Base-by-base conservation (phyloP, 1,140 invertebrate species). In the Magallana ariakensis region DNA sequence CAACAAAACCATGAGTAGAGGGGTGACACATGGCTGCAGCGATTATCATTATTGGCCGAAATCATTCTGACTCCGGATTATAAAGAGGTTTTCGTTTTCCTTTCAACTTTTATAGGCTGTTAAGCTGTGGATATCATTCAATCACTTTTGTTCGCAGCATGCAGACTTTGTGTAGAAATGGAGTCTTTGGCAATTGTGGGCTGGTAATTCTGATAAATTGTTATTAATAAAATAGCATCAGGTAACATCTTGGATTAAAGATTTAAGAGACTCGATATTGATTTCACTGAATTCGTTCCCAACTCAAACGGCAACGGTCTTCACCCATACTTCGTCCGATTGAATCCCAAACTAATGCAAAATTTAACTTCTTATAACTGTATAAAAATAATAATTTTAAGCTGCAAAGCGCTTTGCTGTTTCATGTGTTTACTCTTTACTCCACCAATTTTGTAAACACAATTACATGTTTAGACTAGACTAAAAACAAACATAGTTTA, bases 161-260 rank as follows among this genome's bases (percentile, higher is more conserved):
- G 66, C 33, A 75, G 19, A 75, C 66, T 26, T 26, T 26, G 66
- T 75, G 22, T 26, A 26, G 33, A 75, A 13, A 75, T 75, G 66
- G 66, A 75, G 66, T 75, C 66, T 75, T 75, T 75, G 66, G 66
- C 22, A 62, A 62, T 62, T 62, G 58, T 62, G 58, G 16, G 58
- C 58, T 75, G 13, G 66, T 75, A 75, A 75, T 75, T 75, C 66
- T 75, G 66, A 75, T 75, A 75, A 75, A 75, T 75, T 75, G 22
- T 75, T 75, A 75, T 75, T 75, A 75, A 75, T 75, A 75, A 75
- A 75, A 75, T 75, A 75, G 66, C 66, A 75, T 75, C 66, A 75
- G 66, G 66, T 75, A 75, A 75, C 66, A 75, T 75, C 66, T 75
- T 75, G 66, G 10, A 26, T 19, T 22, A 26, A 10, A 13, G 26